Conservation (phyloP, 2,113 vertebrate species). For the Tichodroma muraria region DNA sequence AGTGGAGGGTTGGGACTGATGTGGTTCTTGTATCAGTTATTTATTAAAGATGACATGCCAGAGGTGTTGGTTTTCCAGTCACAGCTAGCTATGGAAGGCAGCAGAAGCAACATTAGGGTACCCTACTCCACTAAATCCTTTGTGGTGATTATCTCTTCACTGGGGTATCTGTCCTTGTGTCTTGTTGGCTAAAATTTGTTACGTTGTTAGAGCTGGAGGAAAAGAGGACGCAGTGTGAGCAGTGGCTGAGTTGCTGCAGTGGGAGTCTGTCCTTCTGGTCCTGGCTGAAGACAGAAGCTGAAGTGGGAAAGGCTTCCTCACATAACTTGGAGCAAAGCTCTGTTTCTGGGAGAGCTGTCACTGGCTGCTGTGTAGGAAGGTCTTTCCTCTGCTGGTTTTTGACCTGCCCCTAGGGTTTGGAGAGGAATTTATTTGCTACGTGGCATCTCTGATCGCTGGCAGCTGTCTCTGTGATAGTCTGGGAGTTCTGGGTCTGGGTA, state of each 20-base stretch:
- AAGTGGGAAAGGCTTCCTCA: not conserved
- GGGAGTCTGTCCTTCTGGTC: not conserved
- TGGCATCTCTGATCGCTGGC: not conserved
- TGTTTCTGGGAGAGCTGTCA: not conserved
- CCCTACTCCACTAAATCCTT: not conserved
- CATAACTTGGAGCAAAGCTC: not conserved
- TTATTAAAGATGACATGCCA: not conserved
- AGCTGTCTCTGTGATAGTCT: not conserved
- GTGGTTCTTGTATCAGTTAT: not conserved
- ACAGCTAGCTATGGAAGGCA: not conserved
- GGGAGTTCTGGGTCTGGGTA: not conserved
- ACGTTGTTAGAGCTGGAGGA: not conserved
- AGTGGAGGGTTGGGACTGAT: not conserved
- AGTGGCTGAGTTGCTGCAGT: not conserved
- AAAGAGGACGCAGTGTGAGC: not conserved
- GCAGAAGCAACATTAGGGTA: not conserved
- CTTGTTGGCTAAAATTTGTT: not conserved
- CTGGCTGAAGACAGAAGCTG: not conserved
- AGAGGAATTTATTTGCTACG: not conserved
- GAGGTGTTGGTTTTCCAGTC: not conserved
- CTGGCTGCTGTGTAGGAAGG: not conserved
- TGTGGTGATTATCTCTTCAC: not conserved
- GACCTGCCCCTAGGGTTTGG: not conserved
- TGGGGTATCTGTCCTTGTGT: not conserved
- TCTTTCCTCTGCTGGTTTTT: conserved; percentile 28